Conservation (phyloP, 2,888 invertebrate species). For the Drosophila pseudotalamancana region DNA sequence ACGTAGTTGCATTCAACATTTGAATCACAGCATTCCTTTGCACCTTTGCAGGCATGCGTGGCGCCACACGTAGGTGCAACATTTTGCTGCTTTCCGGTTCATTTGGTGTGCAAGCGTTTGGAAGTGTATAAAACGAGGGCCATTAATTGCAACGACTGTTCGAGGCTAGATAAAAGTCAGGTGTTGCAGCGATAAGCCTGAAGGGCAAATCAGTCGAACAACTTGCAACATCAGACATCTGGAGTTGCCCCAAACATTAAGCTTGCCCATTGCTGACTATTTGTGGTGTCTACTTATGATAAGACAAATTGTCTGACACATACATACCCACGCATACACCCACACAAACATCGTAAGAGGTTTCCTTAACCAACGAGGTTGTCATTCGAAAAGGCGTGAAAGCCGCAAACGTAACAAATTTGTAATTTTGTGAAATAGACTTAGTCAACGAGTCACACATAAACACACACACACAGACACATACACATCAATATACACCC, state of each 20-base stretch:
- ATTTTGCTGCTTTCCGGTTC: conserved; percentile 72
- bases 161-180: conserved; percentile 12
- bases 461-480: background rate
- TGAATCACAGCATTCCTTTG: conserved; percentile 6
- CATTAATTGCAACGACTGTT: conserved; percentile 65
- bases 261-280: background rate
- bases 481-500: background rate
- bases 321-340: background rate
- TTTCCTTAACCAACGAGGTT: conserved; percentile 26
- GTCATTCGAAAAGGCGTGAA: conserved; percentile 69
- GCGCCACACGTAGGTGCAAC: conserved; percentile 56
- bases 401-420: conserved; percentile 78
- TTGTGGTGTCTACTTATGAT: conserved; percentile 36
- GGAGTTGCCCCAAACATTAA: background rate
- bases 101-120: conserved; percentile 73
- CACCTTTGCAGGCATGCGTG: conserved; percentile 16
- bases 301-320: conserved; percentile 53
- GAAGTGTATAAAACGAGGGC: conserved; percentile 66
- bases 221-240: background rate
- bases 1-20: conserved; percentile 20
- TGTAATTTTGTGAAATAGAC: conserved; percentile 73
- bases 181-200: conserved; percentile 38
- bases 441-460: conserved; percentile 29
- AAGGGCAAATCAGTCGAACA: conserved; percentile 48
- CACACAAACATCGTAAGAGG: no score